Conservation (phyloP, 2,113 vertebrate genomes). For the Tonatia bakeri region DNA sequence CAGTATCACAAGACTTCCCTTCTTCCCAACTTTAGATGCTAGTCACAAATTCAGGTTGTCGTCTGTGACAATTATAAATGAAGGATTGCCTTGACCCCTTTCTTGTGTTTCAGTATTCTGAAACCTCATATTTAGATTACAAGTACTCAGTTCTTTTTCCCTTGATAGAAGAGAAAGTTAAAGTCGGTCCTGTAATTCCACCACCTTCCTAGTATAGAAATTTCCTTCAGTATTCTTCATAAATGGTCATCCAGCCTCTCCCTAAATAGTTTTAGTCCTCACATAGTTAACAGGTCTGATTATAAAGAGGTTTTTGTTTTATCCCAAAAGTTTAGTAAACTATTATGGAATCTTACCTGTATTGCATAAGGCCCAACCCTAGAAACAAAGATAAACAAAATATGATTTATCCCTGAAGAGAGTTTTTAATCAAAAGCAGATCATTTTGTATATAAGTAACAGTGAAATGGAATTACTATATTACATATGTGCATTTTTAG, state of each 20-base stretch:
- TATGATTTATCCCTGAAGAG: neutral
- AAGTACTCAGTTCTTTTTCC: neutral
- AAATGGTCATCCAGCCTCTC: neutral
- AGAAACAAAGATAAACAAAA: neutral
- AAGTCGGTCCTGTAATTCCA: neutral
- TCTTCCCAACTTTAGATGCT: neutral
- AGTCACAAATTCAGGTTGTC: neutral
- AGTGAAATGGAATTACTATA: neutral
- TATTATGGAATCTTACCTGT: neutral
- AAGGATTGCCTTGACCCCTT: no score
- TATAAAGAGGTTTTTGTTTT: neutral
- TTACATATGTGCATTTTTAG: neutral
- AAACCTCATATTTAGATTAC: neutral
- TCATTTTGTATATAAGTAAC: neutral
- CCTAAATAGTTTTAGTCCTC: neutral
- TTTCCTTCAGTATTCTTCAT: neutral
- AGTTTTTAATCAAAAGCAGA: neutral
- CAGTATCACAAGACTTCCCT: neutral
- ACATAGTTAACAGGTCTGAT: neutral
- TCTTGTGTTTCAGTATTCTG: neutral
- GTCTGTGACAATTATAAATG: neutral
- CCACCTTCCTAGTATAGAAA: neutral
- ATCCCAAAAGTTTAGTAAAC: neutral
- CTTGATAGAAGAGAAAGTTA: neutral
- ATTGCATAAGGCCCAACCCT: neutral